These are phyloP conservation scores for Ephialtes manifestator DNA, from an alignment of 2,888 invertebrate species.

Conservation along the genomic window DNA sequence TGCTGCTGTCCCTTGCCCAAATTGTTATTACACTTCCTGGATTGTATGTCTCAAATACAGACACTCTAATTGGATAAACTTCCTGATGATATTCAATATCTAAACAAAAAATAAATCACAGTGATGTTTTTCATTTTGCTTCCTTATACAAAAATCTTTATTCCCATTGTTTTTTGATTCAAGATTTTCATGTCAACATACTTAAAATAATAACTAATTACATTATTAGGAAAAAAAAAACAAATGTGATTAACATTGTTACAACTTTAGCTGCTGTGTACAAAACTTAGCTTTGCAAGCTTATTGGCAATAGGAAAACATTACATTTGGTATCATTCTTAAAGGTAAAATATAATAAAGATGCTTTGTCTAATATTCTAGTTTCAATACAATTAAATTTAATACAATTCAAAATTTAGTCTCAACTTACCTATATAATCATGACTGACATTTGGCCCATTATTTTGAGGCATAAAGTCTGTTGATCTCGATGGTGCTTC, in stretches of 20 bases:
- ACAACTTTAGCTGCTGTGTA: too few relatives aligned
- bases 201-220: too few relatives aligned
- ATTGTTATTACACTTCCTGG: constrained; percentile 94
- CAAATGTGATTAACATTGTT: too few relatives aligned
- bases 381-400: too few relatives aligned
- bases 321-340: too few relatives aligned
- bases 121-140: not conserved
- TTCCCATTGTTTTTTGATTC: too few relatives aligned
- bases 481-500: constrained; percentile 90
- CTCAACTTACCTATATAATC: constrained; percentile 91
- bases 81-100: constrained; percentile 90
- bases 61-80: constrained; percentile 90
- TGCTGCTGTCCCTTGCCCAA: constrained; percentile 89
- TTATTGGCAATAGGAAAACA: too few relatives aligned
- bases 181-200: too few relatives aligned
- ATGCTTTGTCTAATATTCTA: not conserved
- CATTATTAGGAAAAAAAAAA: too few relatives aligned
- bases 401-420: not conserved
- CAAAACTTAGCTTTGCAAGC: too few relatives aligned
- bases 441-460: constrained; percentile 89
- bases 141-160: too few relatives aligned
- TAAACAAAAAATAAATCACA: constrained; percentile 76
- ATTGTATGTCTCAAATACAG: constrained; percentile 94
- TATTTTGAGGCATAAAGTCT: constrained; percentile 92
- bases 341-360: too few relatives aligned